Percentiles rank a stretch among this genome's conserved stretches.
Conservation (phyloP, 2,888 invertebrate species). For the Agrotis puta region DNA sequence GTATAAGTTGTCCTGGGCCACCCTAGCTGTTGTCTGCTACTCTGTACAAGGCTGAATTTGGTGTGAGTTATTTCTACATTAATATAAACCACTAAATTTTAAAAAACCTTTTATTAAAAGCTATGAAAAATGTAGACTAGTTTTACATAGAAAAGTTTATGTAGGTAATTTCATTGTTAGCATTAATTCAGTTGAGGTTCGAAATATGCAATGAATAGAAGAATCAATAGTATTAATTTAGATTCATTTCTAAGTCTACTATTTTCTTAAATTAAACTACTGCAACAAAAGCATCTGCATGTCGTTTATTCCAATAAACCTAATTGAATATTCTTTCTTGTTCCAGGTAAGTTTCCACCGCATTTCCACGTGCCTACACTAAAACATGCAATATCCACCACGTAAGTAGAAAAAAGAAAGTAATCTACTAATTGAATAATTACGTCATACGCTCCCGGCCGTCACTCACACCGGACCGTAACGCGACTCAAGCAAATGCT, state of each 20-base stretch:
- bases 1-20: background rate
- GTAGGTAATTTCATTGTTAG: background rate
- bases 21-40: background rate
- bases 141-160: background rate
- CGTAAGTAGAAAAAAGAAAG: slow-evolving; percentile 45
- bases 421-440: slow-evolving; percentile 37
- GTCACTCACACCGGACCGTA: slow-evolving; percentile 68
- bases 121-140: background rate
- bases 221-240: background rate
- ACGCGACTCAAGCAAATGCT: slow-evolving; percentile 83
- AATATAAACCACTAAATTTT: too few species aligned
- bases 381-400: slow-evolving; percentile 20
- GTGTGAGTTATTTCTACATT: too few species aligned
- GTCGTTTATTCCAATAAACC: background rate
- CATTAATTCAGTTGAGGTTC: too few species aligned
- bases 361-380: background rate
- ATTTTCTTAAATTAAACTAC: too few species aligned
- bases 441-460: slow-evolving; percentile 60
- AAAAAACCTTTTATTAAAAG: background rate
- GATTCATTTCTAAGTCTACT: background rate
- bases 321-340: slow-evolving; percentile 25
- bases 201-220: too few species aligned
- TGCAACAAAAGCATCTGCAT: background rate
- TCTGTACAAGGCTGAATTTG: background rate
- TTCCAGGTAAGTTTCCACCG: slow-evolving; percentile 65